phyloP scores from a whole-genome alignment of 2,888 invertebrate genomes.

The Acanthoscelides obtectus region DNA sequence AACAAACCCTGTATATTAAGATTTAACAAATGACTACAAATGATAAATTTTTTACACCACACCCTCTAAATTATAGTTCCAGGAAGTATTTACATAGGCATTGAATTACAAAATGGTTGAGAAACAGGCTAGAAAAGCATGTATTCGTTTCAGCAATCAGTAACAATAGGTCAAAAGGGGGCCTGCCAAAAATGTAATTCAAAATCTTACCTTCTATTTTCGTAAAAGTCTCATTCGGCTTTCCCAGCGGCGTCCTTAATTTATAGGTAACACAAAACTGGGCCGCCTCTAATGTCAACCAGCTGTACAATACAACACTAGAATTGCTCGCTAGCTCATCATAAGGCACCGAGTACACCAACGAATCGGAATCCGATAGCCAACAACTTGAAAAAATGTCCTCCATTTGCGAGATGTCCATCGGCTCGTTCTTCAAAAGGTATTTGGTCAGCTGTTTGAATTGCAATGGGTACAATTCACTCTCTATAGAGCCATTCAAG shows the following conservation, averaged over 20 bases:
- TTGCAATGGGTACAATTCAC: conserved; percentile 64
- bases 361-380: conserved; percentile 50
- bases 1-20: too few relatives aligned
- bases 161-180: too few relatives aligned
- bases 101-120: too few relatives aligned
- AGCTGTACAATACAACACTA: conserved; percentile 61
- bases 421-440: conserved; percentile 51
- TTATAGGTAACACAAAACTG: conserved; percentile 85
- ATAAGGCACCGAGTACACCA: conserved; percentile 50
- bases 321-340: conserved; percentile 57
- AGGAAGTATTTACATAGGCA: too few relatives aligned
- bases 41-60: too few relatives aligned
- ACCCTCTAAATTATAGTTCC: too few relatives aligned
- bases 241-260: conserved; percentile 86
- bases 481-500: conserved; percentile 56
- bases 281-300: conserved; percentile 87
- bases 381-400: conserved; percentile 60
- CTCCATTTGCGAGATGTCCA: conserved; percentile 48
- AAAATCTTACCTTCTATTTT: conserved; percentile 61
- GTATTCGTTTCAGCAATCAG: too few relatives aligned
- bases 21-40: too few relatives aligned
- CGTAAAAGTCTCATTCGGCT: conserved; percentile 88
- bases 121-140: too few relatives aligned
- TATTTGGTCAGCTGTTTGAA: conserved; percentile 69
- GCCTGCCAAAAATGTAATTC: too few relatives aligned